Base-by-base conservation (phyloP, 1,140 invertebrate genomes). In the Bombus confusus region DNA sequence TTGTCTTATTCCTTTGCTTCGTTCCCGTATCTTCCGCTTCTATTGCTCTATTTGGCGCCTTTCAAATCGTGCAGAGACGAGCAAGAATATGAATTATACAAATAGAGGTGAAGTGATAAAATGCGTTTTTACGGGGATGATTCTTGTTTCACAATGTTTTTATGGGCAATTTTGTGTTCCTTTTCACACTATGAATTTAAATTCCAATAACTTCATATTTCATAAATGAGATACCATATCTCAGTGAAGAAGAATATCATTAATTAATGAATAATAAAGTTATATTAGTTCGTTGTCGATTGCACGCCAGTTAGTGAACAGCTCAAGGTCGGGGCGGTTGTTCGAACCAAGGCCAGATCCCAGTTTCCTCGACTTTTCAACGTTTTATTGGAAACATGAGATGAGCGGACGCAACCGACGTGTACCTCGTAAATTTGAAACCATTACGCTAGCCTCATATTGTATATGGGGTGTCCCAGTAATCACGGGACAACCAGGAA, bases 351-450 rank as follows among this genome's bases (percentile, higher is more conserved):
- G 74, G 73, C 62, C 81, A 83, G 62, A 83, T 66, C 64, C 37
- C 64, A 41, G 43, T 77, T 83, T 83, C 81, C 74, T 83, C 62
- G 43, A 76, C 57, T 83, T 83, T 83, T 83, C 81, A 28, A 9
- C 22, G 73, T 69, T 52, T 83, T 78, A 68, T 83, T 83, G 22
- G 39, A 73, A 81, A 82, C 39, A 73, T n/a, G 68, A 47, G 52
- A 74, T 74, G 41, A 52, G 13, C 68, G 66, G 15, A 13, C 47
- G 6, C 39, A 34, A 59, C 80, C 69, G 10, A 13, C 25, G 68
- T 8, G n/a, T 28, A 34, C n/a, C 39, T 34, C 31, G 37, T 82
- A 47, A 75, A 82, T 66, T 52, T 13, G 41, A 83, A 83, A 66
- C 73, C 59, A 83, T 76, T 74, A 52, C 31, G 15, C 59, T n/a